Evolutionary conservation across 2,113 vertebrate species (phyloP).

Genomic region (Sakesphorus luctuosus): DNA sequence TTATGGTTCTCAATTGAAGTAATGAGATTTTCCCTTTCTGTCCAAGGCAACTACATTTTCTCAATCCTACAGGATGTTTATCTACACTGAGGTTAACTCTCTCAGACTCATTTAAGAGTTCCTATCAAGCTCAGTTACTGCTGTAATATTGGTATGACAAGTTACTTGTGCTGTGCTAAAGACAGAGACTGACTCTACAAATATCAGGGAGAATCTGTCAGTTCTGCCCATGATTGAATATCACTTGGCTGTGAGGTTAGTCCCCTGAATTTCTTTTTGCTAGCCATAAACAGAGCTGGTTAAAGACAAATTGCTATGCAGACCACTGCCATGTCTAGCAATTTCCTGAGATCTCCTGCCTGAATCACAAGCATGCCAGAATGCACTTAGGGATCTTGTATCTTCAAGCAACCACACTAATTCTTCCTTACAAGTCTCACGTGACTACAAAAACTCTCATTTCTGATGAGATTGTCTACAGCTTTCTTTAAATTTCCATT

Average conservation of each 20-base stretch:
- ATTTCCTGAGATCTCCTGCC: neutral
- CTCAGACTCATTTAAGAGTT: neutral
- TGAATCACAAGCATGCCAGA: neutral
- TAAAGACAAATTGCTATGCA: neutral
- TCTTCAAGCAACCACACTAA: neutral
- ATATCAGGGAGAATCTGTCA: neutral
- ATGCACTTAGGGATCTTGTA: neutral
- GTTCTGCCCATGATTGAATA: neutral
- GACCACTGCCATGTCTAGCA: neutral
- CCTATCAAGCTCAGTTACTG: neutral
- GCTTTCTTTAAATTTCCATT: neutral
- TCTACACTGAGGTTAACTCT: neutral
- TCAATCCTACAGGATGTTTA: neutral
- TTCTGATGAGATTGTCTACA: neutral
- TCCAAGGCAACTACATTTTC: neutral
- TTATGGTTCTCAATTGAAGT: neutral
- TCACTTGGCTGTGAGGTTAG: neutral
- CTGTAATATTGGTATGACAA: neutral
- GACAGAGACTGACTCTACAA: neutral
- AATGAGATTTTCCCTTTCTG: neutral
- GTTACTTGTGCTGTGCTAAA: neutral
- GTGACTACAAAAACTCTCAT: neutral
- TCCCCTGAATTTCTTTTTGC: neutral
- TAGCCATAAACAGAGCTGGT: neutral
- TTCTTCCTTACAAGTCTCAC: neutral